Percentiles rank a stretch among this genome's conserved stretches.
Conservation (phyloP, 2,113 vertebrate genomes). For the Ptilonorhynchus violaceus region DNA sequence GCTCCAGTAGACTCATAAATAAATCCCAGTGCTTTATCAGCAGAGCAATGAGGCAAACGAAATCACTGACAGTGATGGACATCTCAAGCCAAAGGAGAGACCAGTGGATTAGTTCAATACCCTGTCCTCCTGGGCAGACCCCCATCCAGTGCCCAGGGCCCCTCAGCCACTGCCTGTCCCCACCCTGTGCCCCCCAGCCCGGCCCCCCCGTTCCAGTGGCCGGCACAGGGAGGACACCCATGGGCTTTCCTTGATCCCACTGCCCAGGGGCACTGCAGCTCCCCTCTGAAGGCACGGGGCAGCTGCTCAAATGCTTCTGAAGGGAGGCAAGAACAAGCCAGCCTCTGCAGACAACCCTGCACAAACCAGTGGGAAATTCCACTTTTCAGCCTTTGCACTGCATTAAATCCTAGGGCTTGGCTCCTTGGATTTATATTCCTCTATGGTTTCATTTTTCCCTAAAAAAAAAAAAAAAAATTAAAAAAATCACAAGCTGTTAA, state of each 20-base stretch:
- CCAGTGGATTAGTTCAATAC: too few species aligned
- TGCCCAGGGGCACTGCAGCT: background rate
- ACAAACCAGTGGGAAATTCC: background rate
- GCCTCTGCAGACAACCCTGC: background rate
- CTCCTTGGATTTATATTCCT: constrained; percentile 46
- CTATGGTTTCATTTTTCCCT: constrained; percentile 38
- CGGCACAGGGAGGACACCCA: background rate
- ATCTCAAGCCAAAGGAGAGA: background rate
- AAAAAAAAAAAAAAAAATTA: background rate
- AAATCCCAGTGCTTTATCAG: background rate
- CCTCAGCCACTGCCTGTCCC: background rate
- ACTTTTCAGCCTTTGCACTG: background rate
- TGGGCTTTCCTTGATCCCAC: background rate
- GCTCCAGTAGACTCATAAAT: background rate
- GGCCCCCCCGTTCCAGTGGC: background rate
- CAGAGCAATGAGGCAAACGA: background rate
- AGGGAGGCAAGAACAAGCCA: background rate
- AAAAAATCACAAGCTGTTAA: constrained; percentile 48
- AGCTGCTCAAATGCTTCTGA: background rate
- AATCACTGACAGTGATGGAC: background rate
- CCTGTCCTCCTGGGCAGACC: background rate
- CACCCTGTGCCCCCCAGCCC: background rate
- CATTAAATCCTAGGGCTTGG: constrained; percentile 27
- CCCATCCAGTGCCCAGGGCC: background rate
- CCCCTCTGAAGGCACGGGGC: background rate